phyloP scores from a whole-genome alignment of 2,888 invertebrate genomes.

The Cordilura impudica region DNA sequence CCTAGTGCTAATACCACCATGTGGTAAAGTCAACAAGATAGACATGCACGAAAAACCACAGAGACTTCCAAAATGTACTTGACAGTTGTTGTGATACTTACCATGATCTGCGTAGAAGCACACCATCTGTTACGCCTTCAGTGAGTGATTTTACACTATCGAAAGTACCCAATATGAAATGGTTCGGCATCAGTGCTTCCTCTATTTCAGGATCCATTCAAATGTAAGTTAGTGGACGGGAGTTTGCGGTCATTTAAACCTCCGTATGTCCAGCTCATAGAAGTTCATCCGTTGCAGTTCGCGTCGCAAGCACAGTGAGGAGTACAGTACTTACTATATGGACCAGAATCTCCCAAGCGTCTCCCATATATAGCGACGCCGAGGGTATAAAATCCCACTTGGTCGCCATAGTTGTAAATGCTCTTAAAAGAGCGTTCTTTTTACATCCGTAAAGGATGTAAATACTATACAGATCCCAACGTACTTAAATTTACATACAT shows the following conservation, averaged over 20 bases:
- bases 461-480: too few relatives aligned
- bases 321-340: slow-evolving; percentile 23
- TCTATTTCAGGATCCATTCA: slow-evolving; percentile 23
- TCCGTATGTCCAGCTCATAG: slow-evolving; percentile 34
- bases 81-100: slow-evolving; percentile 46
- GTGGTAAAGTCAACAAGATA: too few relatives aligned
- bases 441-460: too few relatives aligned
- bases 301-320: background rate
- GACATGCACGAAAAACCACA: too few relatives aligned
- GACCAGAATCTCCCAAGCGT: too few relatives aligned
- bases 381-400: slow-evolving; percentile 47
- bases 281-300: slow-evolving; percentile 38
- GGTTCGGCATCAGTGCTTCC: slow-evolving; percentile 54
- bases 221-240: slow-evolving; percentile 43
- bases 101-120: slow-evolving; percentile 26
- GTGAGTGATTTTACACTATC: slow-evolving; percentile 30
- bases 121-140: slow-evolving; percentile 8
- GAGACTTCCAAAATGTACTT: slow-evolving; percentile 51
- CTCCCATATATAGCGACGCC: slow-evolving; percentile 14
- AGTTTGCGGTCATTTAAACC: slow-evolving; percentile 43
- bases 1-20: too few relatives aligned
- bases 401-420: slow-evolving; percentile 40
- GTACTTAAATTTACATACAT: too few relatives aligned
- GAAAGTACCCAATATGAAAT: slow-evolving; percentile 46
- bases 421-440: slow-evolving; percentile 34